Evolutionary conservation across 2,888 invertebrate species (phyloP), one percentile per base, ranked within the genome.

Genomic region (Anaspis maculata): DNA sequence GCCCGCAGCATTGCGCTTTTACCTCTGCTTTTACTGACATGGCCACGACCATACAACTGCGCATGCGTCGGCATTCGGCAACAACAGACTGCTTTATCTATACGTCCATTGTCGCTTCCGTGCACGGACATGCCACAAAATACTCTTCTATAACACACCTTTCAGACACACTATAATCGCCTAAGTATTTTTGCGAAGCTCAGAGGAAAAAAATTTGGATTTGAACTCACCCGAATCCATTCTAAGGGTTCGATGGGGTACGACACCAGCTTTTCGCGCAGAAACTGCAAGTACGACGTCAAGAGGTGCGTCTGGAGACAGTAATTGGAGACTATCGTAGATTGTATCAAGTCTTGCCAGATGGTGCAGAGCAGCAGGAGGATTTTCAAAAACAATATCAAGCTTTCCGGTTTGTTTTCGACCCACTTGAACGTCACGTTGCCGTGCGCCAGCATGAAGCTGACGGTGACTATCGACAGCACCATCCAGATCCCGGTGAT

Each of bases 251-350:
- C 72, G 26, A 84, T 76, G 10, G 80, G 77, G 49, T 82, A 74
- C 56, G 85, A 82, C 3, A 84, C 64, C 25, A 87, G 62, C 46
- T 84, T 79, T 30, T 78, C 79, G 46, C 76, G 76, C 14, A 87
- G 64, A 52, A 83, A 82, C 51, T 77, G 72, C 28, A 87, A 69
- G 55, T 85, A 85, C 0, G 81, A 78, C 39, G 79, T 77, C 42
- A 88, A 59, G 33, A 88, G 66, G 59, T 86, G 83, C 27, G 83
- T 84, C 67, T 88, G 86, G 13, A 88, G 70, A 50, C 85, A 85
- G 61, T 87, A 88, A 61, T 83, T 86, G 15, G 83, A 80, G 43
- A 87, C 76, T 31, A 87, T 76, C 3, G 85, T 80, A n/a, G 83
- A 82, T 63, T 87, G 85, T 32, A 87, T 78, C 63, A 84, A 76